phyloP scores from a whole-genome alignment of 2,888 invertebrate species.

The Ornithoptera alexandrae region DNA sequence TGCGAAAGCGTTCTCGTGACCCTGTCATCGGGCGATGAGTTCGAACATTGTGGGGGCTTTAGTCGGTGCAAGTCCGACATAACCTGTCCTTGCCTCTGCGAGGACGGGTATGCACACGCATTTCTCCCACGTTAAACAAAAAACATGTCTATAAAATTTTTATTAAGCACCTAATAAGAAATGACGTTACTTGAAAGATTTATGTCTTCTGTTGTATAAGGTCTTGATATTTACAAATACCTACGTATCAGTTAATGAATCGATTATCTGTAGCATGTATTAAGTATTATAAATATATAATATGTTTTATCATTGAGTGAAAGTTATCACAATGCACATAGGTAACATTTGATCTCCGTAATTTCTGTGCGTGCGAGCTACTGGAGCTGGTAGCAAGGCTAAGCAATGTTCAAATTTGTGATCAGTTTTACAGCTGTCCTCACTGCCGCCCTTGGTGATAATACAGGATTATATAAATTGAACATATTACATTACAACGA shows the following conservation, averaged over 20 bases:
- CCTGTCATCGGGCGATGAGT: too few species aligned
- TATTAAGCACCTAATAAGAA: too few species aligned
- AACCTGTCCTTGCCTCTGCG: too few species aligned
- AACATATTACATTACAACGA: conserved; percentile 78
- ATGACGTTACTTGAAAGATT: background rate
- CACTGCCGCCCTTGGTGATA: conserved; percentile 41
- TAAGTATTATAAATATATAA: background rate
- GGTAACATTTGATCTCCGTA: background rate
- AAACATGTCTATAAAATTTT: too few species aligned
- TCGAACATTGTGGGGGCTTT: too few species aligned
- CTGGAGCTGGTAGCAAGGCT: background rate
- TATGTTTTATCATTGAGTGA: conserved; percentile 1
- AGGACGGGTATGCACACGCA: too few species aligned
- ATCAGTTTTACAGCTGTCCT: conserved; percentile 35
- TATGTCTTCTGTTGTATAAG: background rate
- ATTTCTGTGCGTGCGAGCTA: background rate
- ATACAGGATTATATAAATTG: conserved; percentile 52
- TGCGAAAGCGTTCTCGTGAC: too few species aligned
- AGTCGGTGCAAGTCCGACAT: too few species aligned
- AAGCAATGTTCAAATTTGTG: conserved; percentile 30
- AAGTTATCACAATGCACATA: background rate
- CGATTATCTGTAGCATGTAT: background rate
- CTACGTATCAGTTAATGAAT: conserved; percentile 2
- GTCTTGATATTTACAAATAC: background rate
- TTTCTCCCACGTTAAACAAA: too few species aligned